Base-by-base conservation (phyloP, 2,797 vertebrate species). In the Myripristis murdjan region DNA sequence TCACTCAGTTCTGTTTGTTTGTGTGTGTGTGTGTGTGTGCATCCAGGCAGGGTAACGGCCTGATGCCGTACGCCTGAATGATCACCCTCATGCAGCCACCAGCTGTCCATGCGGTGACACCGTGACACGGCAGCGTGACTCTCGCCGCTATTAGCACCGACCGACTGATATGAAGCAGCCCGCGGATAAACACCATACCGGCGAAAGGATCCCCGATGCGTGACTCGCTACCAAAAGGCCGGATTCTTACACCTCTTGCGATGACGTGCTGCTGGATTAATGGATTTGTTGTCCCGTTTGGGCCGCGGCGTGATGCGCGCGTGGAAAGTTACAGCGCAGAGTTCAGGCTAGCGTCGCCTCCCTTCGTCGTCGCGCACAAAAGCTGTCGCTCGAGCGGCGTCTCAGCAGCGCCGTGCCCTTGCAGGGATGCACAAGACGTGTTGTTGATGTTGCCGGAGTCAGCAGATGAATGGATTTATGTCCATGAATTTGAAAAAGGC, bases 21-120 rank as follows among this genome's bases (percentile, higher is more conserved):
- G 22, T 52, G 53, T 23, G n/a, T 22, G 35, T 18, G 26, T 26
- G 43, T 12, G 54, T 58, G 26, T 39, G 46, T 35, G 43, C 23
- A 18, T 28, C 68, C 48, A 15, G 46, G 60, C 63, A 49, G 54
- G 26, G 16, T 52, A 15, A 46, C 24, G 57, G 67, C 65, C 53
- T 65, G 74, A 61, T 62, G 75, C 60, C 18, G 64, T 75, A 33
- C 8, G 65, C 28, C 62, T 64, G 58, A 73, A 44, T 75, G 78
- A 64, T 53, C 37, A 23, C 33, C 52, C 57, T 56, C 75, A 74
- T 39, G 57, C 73, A 63, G 66, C 46, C 68, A 78, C 70, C 79
- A 67, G 72, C 78, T 76, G 87, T 73, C 79, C 47, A 57, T 55
- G 67, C 70, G 76, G 56, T 60, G 83, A 85, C 83, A 65, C 72